A percentile compares a stretch with the other conserved stretches of the same genome.
phyloP scores from a whole-genome alignment of 1,140 invertebrate genomes.

The Penaeus chinensis region DNA sequence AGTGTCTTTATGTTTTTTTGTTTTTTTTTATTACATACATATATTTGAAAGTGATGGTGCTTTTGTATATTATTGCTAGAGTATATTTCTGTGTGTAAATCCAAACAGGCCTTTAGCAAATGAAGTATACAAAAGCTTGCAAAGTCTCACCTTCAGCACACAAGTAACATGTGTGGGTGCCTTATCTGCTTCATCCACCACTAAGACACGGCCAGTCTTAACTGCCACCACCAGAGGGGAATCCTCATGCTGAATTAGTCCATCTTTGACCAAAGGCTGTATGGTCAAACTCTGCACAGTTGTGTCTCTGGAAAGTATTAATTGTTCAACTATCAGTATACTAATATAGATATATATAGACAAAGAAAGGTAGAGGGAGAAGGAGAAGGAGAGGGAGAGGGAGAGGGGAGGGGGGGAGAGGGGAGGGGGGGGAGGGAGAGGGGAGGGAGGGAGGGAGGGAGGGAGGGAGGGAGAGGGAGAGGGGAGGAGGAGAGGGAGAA shows the following conservation, averaged over 20 bases:
- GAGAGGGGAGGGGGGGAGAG: no score
- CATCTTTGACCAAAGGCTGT: conserved; percentile 89
- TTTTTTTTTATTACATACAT: not conserved
- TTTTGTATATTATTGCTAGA: not conserved
- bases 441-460: no score
- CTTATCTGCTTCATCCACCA: conserved; percentile 97
- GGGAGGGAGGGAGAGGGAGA: no score
- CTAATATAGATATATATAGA: not conserved
- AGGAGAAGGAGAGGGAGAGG: no score
- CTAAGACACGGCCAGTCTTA: conserved; percentile 87
- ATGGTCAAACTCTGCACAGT: conserved; percentile 95
- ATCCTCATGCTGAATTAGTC: conserved; percentile 91
- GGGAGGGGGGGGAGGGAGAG: no score
- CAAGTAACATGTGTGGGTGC: conserved; percentile 96
- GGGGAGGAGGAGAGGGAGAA: no score
- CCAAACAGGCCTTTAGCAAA: not conserved
- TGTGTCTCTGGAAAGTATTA: conserved; percentile 78
- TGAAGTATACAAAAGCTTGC: not conserved
- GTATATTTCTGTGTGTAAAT: not conserved
- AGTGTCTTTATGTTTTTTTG: not conserved
- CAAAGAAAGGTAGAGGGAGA: not conserved
- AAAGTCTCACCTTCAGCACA: conserved; percentile 80
- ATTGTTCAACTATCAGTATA: not conserved
- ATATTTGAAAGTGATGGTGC: not conserved
- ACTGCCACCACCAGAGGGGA: conserved; percentile 93